Base-by-base conservation (phyloP, 2,797 vertebrate genomes). In the Smutsia gigantea region DNA sequence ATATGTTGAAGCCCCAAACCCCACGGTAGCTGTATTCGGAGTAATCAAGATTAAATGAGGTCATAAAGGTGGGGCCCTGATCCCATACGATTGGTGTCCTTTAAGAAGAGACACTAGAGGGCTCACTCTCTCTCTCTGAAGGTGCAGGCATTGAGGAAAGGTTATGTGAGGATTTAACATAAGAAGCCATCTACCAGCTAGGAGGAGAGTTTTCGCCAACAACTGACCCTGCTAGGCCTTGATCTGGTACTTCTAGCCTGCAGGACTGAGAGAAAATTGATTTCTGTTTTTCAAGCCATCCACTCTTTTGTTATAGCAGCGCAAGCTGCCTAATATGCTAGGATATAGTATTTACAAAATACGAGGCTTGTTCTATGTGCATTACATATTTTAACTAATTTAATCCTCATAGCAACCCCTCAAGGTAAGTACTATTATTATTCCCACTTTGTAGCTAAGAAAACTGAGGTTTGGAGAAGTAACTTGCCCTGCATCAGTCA, bases 391-490 rank as follows among this genome's bases (percentile, higher is more conserved):
- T 83, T 78, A 85, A 79, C 8, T 64, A n/a, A 83, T 75, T 51
- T 77, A 69, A 46, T 46, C 53, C 55, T 84, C 18, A 4, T 55
- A 91, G 68, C 13, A 77, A 63, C 34, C 19, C 11, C 15, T 68
- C 55, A 34, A 77, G 61, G 42, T 71, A 64, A 77, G 55, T 74
- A 72, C 39, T 75, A 51, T 68, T 49, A 87, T 75, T 57, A 87
- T 59, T 42, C 39, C 12, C 51, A 75, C n/a, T 82, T 82, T 74
- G 21, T 25, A 92, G 57, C 27, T 81, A 57, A 86, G 57, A 79
- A 91, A 91, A 64, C 46, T 78, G 51, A 79, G 49, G n/a, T 74
- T 87, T 66, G 66, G 84, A 82, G n/a, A 87, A 87, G 7, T 74
- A 74, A 57, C 37, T 92, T 74, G 27, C 7, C 31, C 68, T 75